Base-by-base conservation (phyloP, 1,140 invertebrate species). In the Homarus americanus region DNA sequence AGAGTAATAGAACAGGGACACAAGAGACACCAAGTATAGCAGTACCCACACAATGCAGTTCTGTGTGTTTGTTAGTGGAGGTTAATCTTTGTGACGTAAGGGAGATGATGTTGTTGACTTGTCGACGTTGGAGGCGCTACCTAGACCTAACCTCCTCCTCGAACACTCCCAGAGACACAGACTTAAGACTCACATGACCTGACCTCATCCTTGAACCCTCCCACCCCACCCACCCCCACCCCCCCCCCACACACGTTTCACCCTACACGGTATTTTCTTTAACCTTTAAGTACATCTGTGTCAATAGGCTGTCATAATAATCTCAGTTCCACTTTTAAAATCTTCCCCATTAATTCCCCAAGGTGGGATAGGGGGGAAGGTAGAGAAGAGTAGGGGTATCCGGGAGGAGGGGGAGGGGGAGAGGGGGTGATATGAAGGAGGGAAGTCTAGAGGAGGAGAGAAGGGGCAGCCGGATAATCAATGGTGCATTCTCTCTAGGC, bases 261-360 rank as follows among this genome's bases (percentile, higher is more conserved):
- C 63, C 28, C 63, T 9, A 0, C 28, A 4, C 63, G n/a, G 20
- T 24, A 63, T 63, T 63, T 20, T 20, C 58, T 24, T n/a, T 7
- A 41, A 78, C 75, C 75, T 36, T n/a, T n/a, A n/a, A n/a, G n/a
- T n/a, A n/a, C 75, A 78, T 78, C 75, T n/a, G 36, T n/a, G 2
- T 78, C 36, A 40, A 78, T 78, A 41, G 75, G 20, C 32, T 36
- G 7, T n/a, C 36, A 41, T 5, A 24, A 78, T 41, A 78, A 78
- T 78, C 38, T 10, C 44, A 49, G 44, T 49, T 32, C 44, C 79
- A 34, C 79, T 20, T 41, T 28, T 78, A 32, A 20, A 41, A 36
- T 78, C 40, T 78, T 40, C 36, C 75, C 75, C 41, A 78, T 78
- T 78, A 78, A 78, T 78, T 78, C 75, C 75, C 75, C 75, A n/a